Percentiles rank a stretch among this genome's conserved stretches.
These are phyloP conservation scores for Nasonia vitripennis DNA, from an alignment of 1,140 invertebrate species.

Conservation along the genomic window DNA sequence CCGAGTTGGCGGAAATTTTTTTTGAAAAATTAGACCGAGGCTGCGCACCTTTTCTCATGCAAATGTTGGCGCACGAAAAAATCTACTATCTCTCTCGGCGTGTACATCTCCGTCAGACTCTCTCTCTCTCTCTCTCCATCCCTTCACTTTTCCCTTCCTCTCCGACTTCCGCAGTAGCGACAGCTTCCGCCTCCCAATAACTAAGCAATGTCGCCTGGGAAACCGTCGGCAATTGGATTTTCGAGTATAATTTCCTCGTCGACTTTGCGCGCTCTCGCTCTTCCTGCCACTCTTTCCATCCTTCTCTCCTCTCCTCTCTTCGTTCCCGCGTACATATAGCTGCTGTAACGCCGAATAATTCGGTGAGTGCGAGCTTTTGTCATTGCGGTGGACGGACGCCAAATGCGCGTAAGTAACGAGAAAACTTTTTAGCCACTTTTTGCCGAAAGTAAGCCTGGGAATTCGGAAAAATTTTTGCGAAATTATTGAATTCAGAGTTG, in stretches of 20 bases:
- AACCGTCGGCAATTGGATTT: slow-evolving; percentile 46
- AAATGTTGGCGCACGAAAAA: neutral
- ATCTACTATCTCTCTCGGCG: neutral
- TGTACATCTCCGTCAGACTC: neutral
- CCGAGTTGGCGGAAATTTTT: neutral
- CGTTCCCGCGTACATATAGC: too few relatives aligned
- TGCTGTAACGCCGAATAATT: neutral
- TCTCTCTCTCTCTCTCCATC: neutral
- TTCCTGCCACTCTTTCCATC: neutral
- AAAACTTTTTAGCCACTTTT: slow-evolving; percentile 21
- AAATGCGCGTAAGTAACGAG: slow-evolving; percentile 36
- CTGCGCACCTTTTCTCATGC: neutral
- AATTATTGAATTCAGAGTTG: neutral
- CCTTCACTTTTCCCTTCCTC: neutral
- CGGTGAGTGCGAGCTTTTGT: neutral
- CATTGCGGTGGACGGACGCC: neutral
- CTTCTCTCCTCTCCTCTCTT: neutral
- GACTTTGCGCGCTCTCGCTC: neutral
- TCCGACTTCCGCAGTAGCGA: neutral
- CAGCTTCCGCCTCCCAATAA: slow-evolving; percentile 37
- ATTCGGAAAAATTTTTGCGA: neutral
- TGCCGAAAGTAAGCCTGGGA: neutral
- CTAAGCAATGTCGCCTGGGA: slow-evolving; percentile 45
- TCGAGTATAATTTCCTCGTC: slow-evolving; percentile 50
- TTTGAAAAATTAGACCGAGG: neutral